A percentile compares a stretch with the other conserved stretches of the same genome.
These are phyloP conservation scores for Ecliptopera silaceata DNA, from an alignment of 2,888 invertebrate genomes.

Conservation along the genomic window DNA sequence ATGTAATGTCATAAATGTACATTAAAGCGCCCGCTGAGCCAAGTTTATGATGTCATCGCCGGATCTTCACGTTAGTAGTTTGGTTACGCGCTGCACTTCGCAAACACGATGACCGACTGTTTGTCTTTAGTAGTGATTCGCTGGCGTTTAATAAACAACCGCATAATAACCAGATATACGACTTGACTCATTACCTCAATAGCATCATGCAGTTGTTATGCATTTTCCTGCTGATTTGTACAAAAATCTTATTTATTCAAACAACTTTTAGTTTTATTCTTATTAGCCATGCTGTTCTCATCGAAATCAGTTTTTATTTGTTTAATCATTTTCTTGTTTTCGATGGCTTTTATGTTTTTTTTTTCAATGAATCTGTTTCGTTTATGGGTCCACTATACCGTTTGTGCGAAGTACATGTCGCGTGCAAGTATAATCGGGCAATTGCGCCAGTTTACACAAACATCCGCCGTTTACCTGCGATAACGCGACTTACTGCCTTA, in stretches of 20 bases:
- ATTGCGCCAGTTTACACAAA: conserved; percentile 58
- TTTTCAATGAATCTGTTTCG: background rate
- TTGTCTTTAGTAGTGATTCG: conserved; percentile 20
- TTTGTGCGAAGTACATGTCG: conserved; percentile 28
- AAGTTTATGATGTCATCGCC: conserved; percentile 49
- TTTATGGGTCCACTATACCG: conserved; percentile 1
- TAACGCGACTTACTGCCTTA: conserved; percentile 59
- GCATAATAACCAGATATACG: conserved; percentile 29
- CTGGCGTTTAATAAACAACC: conserved; percentile 15
- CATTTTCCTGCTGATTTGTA: background rate
- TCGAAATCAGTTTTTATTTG: background rate
- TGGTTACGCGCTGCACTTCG: conserved; percentile 33
- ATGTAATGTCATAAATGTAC: conserved; percentile 8
- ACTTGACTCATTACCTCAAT: conserved; percentile 6
- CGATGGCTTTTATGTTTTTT: too few species aligned
- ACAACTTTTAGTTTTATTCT: background rate
- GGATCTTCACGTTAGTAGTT: conserved; percentile 27
- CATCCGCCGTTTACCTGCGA: conserved; percentile 68
- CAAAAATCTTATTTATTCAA: background rate
- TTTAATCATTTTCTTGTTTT: too few species aligned
- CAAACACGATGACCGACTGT: conserved; percentile 31
- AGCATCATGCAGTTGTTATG: background rate
- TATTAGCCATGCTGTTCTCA: background rate
- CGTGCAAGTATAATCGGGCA: conserved; percentile 42
- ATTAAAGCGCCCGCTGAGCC: conserved; percentile 27